Evolutionary conservation across 2,888 invertebrate species (phyloP).

Genomic region (Eucriotettix oculatus): DNA sequence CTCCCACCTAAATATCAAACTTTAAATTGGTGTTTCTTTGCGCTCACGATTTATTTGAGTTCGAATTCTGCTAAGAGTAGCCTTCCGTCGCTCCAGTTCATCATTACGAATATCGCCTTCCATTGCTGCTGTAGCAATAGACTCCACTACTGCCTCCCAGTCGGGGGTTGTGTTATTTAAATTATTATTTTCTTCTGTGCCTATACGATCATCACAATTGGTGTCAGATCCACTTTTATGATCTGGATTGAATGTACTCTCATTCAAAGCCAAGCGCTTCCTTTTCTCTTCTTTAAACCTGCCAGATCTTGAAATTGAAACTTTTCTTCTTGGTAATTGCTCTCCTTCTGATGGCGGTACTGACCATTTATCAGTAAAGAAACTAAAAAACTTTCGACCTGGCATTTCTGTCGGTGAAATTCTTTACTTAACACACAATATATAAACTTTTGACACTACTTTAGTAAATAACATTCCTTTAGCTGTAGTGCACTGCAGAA

Average conservation of each 20-base stretch:
- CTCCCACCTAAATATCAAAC: no score
- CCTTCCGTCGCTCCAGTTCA: background rate
- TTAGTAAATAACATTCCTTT: no score
- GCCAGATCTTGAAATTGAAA: slow-evolving; percentile 8
- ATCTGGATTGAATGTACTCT: background rate
- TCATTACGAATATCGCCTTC: background rate
- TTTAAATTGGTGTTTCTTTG: background rate
- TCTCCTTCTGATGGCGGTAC: background rate
- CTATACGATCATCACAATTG: background rate
- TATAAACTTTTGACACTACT: no score
- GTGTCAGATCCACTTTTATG: background rate
- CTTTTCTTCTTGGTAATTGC: background rate
- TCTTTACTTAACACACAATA: background rate
- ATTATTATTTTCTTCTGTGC: no score
- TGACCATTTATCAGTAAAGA: background rate
- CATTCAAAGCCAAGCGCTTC: background rate
- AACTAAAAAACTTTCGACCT: background rate
- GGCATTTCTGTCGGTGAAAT: background rate
- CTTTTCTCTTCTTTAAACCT: slow-evolving; percentile 5
- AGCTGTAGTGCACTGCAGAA: background rate
- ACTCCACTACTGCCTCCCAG: background rate
- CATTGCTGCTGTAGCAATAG: background rate
- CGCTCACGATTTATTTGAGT: background rate
- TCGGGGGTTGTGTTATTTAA: background rate
- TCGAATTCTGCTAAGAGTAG: background rate